Evolutionary conservation across 2,113 vertebrate genomes (phyloP), one percentile per base, ranked within the genome.

Genomic region (Tangachromis dhanisi): DNA sequence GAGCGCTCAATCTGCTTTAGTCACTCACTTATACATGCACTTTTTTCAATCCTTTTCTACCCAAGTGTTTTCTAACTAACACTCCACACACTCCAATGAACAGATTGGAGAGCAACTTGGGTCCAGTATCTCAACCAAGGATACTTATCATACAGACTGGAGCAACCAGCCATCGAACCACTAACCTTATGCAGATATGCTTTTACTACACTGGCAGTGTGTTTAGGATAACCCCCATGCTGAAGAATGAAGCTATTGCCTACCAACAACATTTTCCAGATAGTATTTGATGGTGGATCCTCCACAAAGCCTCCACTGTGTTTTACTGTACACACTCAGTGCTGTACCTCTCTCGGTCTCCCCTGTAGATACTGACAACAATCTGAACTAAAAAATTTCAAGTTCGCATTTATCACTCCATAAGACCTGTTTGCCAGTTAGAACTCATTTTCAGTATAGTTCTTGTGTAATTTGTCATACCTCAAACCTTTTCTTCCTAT

Each of bases 401-500:
- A 66, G 19, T 38, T 38, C 1, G 1, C 33, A 66, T 38, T 21
- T 19, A 19, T 66, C 61, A 66, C 61, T 66, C 33, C 61, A 66
- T 66, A 66, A 66, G 33, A 66, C 19, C 19, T 38, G 19, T 66
- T 66, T 66, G 35, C 19, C 61, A 66, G 6, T 38, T 66, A 66
- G 33, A 66, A 38, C 61, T 66, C 17, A n/a, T n/a, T 66, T 66
- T 66, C 61, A 66, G 33, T 66, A 8, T 38, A 66, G 33, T 13
- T 66, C 61, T 66, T 66, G 19, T 21, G 61, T 17, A 47, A 47
- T 73, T 45, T 73, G 68, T 24, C 38, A 66, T 47, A 47, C 12
- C 40, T 1, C 21, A 17, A 10, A 10, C 13, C 14, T 73, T 45
- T 73, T 73, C 14, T 45, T 0, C 0, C 40, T 2, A 10, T 76